Conservation (phyloP, 2,888 invertebrate genomes). For the Hydrotaea cyrtoneurina region DNA sequence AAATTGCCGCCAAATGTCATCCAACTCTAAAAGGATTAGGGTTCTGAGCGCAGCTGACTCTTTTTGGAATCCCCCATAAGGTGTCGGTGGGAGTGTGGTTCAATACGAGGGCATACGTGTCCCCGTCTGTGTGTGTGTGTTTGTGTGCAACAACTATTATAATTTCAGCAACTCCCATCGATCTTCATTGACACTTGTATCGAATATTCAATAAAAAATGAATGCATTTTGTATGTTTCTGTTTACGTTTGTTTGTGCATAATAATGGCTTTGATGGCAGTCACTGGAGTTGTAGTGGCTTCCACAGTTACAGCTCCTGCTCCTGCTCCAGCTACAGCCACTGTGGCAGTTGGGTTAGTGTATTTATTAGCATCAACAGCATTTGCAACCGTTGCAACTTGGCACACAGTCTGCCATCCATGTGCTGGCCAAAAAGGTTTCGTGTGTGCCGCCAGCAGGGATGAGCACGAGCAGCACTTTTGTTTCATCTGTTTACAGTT, state of each 20-base stretch:
- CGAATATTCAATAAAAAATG: slow-evolving; percentile 34
- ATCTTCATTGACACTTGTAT: slow-evolving; percentile 64
- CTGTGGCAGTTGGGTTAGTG: slow-evolving; percentile 26
- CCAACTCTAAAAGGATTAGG: no score
- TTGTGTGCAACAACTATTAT: slow-evolving; percentile 43
- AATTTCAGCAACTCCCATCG: slow-evolving; percentile 59
- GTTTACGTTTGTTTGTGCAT: slow-evolving; percentile 62
- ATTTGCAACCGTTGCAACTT: slow-evolving; percentile 1
- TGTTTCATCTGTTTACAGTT: neutral
- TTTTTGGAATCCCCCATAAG: neutral
- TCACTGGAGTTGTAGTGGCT: slow-evolving; percentile 48
- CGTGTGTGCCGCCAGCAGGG: neutral
- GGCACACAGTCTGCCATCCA: neutral
- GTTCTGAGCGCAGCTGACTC: no score
- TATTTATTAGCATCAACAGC: slow-evolving; percentile 19
- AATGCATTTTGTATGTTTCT: slow-evolving; percentile 37
- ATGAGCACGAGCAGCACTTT: neutral
- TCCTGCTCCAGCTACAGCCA: neutral
- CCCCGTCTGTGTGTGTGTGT: no score
- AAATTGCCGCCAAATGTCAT: no score
- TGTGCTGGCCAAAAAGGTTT: neutral
- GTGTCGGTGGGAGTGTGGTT: neutral
- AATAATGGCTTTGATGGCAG: slow-evolving; percentile 46
- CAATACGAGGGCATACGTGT: neutral
- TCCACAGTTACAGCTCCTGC: no score